These are phyloP conservation scores for Chaitophorus viminalis DNA, from an alignment of 2,888 invertebrate genomes.

Conservation along the genomic window DNA sequence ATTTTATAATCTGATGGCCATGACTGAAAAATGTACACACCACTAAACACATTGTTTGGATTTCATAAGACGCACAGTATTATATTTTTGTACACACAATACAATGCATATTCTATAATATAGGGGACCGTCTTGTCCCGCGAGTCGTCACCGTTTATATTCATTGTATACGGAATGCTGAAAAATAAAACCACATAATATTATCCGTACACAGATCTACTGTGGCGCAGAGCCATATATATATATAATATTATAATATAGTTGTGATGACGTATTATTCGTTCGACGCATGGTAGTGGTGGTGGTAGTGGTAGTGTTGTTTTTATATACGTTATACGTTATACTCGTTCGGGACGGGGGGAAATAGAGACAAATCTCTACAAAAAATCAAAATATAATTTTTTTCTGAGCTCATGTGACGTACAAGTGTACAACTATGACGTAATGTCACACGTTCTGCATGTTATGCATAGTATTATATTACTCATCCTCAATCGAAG, in stretches of 20 bases:
- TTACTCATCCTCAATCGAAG: too few relatives aligned
- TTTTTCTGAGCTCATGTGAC: too few relatives aligned
- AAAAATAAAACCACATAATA: background rate
- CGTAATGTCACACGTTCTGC: too few relatives aligned
- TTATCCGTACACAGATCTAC: background rate
- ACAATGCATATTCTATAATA: background rate
- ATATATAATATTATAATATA: background rate
- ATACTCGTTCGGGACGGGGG: too few relatives aligned
- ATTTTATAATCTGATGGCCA: conserved; percentile 30
- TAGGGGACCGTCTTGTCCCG: background rate
- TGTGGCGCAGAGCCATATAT: background rate
- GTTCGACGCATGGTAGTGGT: too few relatives aligned
- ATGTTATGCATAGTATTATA: too few relatives aligned
- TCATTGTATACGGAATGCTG: background rate
- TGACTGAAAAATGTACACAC: conserved; percentile 27
- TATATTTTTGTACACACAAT: conserved; percentile 16
- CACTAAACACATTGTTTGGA: conserved; percentile 48
- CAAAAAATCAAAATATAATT: too few relatives aligned
- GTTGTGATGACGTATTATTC: background rate
- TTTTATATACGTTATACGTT: too few relatives aligned
- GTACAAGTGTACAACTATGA: too few relatives aligned
- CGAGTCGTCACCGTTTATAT: background rate
- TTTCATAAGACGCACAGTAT: conserved; percentile 14
- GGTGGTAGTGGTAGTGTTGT: too few relatives aligned
- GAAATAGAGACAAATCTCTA: too few relatives aligned